A percentile compares a stretch with the other conserved stretches of the same genome.
Conservation (phyloP, 2,888 invertebrate genomes). For the Chirona hameri region DNA sequence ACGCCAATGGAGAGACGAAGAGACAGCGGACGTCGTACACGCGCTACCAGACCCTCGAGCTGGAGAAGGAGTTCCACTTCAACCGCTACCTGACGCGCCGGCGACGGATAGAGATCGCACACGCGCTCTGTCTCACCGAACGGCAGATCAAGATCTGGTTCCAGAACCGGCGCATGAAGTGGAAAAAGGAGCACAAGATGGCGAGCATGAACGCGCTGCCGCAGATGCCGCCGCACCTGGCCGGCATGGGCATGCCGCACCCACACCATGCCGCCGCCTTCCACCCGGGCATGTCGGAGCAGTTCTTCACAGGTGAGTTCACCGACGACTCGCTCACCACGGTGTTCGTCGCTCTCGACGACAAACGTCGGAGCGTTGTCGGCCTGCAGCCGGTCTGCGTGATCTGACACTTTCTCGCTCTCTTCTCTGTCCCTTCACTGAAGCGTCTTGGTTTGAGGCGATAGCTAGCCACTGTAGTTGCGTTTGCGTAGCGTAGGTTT, state of each 20-base stretch:
- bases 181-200: conserved; percentile 99
- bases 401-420: not conserved
- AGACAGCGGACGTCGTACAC: conserved; percentile 92
- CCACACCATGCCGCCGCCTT: conserved; percentile 33
- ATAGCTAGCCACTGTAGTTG: conserved; percentile 8
- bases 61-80: conserved; percentile 97
- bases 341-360: not conserved
- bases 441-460: not conserved
- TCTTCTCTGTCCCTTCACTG: conserved; percentile 1
- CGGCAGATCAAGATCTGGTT: conserved; percentile 96
- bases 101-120: conserved; percentile 93
- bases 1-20: conserved; percentile 95
- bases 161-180: conserved; percentile 96
- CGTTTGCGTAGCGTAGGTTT: not conserved
- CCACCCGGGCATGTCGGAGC: conserved; percentile 29
- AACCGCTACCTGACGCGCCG: conserved; percentile 95
- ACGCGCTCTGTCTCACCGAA: conserved; percentile 91
- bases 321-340: too few relatives aligned
- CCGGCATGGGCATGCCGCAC: conserved; percentile 47
- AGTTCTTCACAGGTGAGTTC: conserved; percentile 30
- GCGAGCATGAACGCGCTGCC: conserved; percentile 94
- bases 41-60: conserved; percentile 87
- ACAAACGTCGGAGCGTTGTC: not conserved
- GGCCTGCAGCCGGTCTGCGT: not conserved
- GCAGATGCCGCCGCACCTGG: conserved; percentile 91